Conservation (phyloP, 2,113 vertebrate genomes). For the Thamnophis sirtalis region DNA sequence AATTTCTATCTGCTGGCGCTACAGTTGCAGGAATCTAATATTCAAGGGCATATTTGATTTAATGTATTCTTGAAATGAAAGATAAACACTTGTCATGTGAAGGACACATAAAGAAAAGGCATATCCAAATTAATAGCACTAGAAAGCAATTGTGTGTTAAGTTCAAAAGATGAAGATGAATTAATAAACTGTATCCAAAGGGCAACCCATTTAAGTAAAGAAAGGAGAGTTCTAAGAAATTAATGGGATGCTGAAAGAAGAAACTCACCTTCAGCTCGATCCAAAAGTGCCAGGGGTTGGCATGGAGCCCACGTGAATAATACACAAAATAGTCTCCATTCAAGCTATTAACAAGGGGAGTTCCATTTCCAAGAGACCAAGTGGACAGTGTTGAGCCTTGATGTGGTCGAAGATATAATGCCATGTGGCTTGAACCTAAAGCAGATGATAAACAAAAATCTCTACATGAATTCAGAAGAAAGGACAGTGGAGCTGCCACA, state of each 20-base stretch:
- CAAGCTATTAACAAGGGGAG: constrained; percentile 69
- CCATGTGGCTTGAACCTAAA: constrained; percentile 93
- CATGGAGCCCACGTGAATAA: constrained; percentile 87
- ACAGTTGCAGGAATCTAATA: background rate
- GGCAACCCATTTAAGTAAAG: background rate
- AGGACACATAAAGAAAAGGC: background rate
- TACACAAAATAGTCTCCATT: constrained; percentile 92
- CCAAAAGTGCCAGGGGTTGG: constrained; percentile 87
- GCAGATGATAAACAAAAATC: background rate
- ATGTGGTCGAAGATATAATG: constrained; percentile 81
- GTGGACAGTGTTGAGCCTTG: constrained; percentile 72
- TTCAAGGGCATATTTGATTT: background rate
- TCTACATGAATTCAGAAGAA: fast-evolving
- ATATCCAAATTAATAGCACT: background rate
- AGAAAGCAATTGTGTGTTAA: background rate
- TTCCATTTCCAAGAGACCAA: constrained; percentile 89
- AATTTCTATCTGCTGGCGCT: background rate
- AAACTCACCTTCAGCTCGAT: constrained; percentile 84
- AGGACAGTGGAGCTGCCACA: background rate
- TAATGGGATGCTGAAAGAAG: background rate
- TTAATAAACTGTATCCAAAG: background rate
- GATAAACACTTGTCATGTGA: background rate
- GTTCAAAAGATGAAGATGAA: background rate
- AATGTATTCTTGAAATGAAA: background rate
- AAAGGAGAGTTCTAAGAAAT: background rate